These are phyloP conservation scores for Tamandua tetradactyla DNA, from an alignment of 2,797 vertebrate genomes.

Conservation along the genomic window DNA sequence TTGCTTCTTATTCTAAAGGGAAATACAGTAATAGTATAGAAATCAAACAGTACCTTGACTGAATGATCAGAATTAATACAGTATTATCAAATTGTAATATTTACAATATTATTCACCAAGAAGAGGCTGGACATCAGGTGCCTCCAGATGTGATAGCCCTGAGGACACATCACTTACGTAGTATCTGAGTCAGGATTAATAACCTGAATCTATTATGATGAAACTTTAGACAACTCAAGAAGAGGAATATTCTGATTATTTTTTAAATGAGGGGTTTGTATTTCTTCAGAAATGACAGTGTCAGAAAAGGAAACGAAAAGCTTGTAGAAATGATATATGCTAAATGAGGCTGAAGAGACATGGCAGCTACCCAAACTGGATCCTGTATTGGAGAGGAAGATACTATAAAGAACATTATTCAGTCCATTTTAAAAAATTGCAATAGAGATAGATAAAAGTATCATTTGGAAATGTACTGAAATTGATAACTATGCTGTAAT, in stretches of 20 bases:
- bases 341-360: not conserved
- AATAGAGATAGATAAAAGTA: not conserved
- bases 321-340: not conserved
- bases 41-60: not conserved
- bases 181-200: not conserved
- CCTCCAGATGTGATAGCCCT: not conserved
- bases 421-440: not conserved
- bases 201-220: not conserved
- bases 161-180: not conserved
- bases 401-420: not conserved
- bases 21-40: not conserved
- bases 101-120: not conserved
- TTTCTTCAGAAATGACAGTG: not conserved
- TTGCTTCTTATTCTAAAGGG: not conserved
- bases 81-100: no score
- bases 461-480: no score
- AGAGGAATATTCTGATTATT: not conserved
- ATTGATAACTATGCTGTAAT: no score
- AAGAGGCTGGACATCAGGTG: not conserved
- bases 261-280: not conserved
- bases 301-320: not conserved
- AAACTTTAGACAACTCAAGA: not conserved
- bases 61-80: not conserved
- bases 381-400: not conserved
- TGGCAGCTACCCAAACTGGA: not conserved